Evolutionary conservation across 2,888 invertebrate species (phyloP), one percentile per base, ranked within the genome.

Genomic region (Margaritifera margaritifera): DNA sequence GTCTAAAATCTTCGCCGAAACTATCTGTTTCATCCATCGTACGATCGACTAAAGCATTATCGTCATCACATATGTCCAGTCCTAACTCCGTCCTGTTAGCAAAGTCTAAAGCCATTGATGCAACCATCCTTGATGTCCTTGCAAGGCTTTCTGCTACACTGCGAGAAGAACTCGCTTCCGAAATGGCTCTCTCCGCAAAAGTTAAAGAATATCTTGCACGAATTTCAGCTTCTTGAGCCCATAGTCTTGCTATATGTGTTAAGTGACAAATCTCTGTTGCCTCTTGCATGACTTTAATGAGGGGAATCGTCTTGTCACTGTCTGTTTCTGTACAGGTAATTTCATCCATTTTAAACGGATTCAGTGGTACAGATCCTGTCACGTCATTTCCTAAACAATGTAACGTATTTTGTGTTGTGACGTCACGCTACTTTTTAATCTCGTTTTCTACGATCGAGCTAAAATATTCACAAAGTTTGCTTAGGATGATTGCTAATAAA

Each of bases 121-220:
- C 80, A 19, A 81, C 75, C 15, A 76, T 71, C 24, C 75, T 69
- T 18, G 77, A 68, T 19, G 80, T 81, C 65, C 64, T 70, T 50
- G 78, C 78, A 25, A 81, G 69, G 20, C 75, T 72, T 52, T 65
- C 72, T 0, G 78, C 78, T 8, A 81, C 77, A 51, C 69, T 64
- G 25, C 75, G 75, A 0, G 77, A 79, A n/a, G 76, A 66, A 54
- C 73, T 70, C 15, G 80, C 78, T 56, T 81, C 80, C 25, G 68
- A 64, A 27, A 71, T 63, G 0, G 79, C 79, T 6, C 74, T 71
- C 27, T 79, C 68, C 20, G 74, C 70, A 6, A 71, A 25, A 5
- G 68, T 62, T 63, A 66, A 63, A 19, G 70, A 62, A 50, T 66
- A 57, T 25, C 62, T 61, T 25, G 70, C 74, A 19, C 68, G 59